Evolutionary conservation across 2,797 vertebrate species (phyloP), one percentile per base, ranked within the genome.

Genomic region (Halcyon leucocephala): DNA sequence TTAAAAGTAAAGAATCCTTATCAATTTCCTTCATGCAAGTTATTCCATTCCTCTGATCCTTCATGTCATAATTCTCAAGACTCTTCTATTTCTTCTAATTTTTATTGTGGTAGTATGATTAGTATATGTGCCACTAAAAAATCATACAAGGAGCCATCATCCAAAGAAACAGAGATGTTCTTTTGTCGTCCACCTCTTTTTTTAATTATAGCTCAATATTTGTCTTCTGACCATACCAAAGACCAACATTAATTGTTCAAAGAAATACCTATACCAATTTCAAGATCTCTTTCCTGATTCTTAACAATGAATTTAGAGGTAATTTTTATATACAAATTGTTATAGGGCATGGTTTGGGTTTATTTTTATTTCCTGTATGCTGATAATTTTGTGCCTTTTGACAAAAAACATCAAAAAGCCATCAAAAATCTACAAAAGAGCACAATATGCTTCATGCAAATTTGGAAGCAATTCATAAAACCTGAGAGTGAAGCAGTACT

Each of bases 291-390:
- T 87, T 69, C 22, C 9, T 55, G 15, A 44, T 6, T 46, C 16
- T 42, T 46, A 71, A 35, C 0, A 0, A 8, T 8, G 46, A n/a
- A 51, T 55, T 71, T 51, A 55, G 8, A 51, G 2, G 4, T 57
- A 1, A 26, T 6, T 2, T 12, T 73, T 51, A 48, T 18, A 52
- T 3, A 46, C 1, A 3, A 41, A 42, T 29, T 31, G 0, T 54
- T 48, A 35, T 12, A 39, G 2, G 7, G 5, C 21, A 46, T 0
- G 1, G 37, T 39, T 39, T 39, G 11, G 11, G 5, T 39, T 39
- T 0, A 12, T 37, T 37, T 39, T 51, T 42, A 46, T 46, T 46
- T 46, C 9, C 6, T 17, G 1, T 33, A 3, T 39, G 5, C 35
- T 33, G 28, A 52, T 44, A 73, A 57, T 57, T 73, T 54, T 54